Percentiles rank a stretch among this genome's conserved stretches.
These are phyloP conservation scores for Enteromius paludinosus DNA, from an alignment of 2,797 vertebrate genomes.

Conservation along the genomic window DNA sequence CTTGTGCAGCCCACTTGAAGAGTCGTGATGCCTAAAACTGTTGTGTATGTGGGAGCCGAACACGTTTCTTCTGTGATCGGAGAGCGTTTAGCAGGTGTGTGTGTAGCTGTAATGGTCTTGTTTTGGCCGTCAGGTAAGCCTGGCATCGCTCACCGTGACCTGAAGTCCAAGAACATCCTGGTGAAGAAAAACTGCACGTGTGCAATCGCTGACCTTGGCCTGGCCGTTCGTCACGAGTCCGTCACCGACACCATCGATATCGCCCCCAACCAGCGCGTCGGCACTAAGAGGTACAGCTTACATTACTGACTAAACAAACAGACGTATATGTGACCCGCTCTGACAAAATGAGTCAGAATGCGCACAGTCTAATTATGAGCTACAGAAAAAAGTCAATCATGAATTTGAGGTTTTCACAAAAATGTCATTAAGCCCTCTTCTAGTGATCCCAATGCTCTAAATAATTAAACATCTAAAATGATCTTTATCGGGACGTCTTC, in stretches of 20 bases:
- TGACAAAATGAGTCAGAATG: too few relatives aligned
- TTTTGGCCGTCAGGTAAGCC: constrained; percentile 83
- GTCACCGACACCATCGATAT: constrained; percentile 93
- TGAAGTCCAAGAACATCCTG: constrained; percentile 96
- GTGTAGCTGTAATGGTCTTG: neutral
- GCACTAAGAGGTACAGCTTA: constrained; percentile 87
- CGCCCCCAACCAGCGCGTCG: constrained; percentile 93
- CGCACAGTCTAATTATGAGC: too few relatives aligned
- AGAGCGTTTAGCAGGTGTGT: neutral
- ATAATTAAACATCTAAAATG: too few relatives aligned
- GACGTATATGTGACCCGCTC: neutral
- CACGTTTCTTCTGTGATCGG: neutral
- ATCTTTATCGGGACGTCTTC: too few relatives aligned
- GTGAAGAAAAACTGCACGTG: constrained; percentile 96
- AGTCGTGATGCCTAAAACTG: neutral
- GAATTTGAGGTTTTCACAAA: too few relatives aligned
- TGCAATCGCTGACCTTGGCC: constrained; percentile 92
- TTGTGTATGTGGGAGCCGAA: neutral
- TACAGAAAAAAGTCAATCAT: too few relatives aligned
- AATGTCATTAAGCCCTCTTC: too few relatives aligned
- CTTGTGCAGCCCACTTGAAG: neutral
- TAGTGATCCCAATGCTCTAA: too few relatives aligned
- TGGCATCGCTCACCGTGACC: constrained; percentile 93
- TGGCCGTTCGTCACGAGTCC: constrained; percentile 92
- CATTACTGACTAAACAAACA: neutral